These are phyloP conservation scores for Galerucella calmariensis DNA, from an alignment of 2,888 invertebrate genomes.

Conservation along the genomic window DNA sequence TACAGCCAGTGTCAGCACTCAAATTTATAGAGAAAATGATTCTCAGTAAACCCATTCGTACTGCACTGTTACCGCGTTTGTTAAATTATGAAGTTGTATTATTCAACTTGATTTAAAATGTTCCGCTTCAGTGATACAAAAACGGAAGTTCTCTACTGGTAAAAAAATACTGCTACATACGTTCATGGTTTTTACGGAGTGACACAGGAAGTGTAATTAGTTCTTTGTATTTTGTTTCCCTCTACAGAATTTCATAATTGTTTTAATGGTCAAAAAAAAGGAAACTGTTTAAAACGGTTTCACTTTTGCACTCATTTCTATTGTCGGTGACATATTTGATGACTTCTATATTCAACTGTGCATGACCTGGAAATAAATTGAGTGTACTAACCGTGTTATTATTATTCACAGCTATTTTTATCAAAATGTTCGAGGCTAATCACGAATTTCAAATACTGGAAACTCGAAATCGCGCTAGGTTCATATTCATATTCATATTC, in stretches of 20 bases:
- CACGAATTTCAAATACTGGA: too few relatives aligned
- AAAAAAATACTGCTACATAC: conserved; percentile 27
- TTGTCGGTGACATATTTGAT: conserved; percentile 18
- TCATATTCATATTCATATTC: too few relatives aligned
- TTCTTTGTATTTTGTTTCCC: conserved; percentile 32
- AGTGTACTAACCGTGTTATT: neutral
- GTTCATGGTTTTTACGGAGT: conserved; percentile 23
- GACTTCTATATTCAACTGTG: conserved; percentile 10
- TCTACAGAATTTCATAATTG: conserved; percentile 34
- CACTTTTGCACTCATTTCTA: conserved; percentile 31
- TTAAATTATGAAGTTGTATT: neutral
- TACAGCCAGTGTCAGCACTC: too few relatives aligned
- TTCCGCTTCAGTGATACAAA: conserved; percentile 37
- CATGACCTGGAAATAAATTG: conserved; percentile 1
- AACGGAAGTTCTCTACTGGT: conserved; percentile 42
- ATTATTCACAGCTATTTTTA: neutral
- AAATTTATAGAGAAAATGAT: too few relatives aligned
- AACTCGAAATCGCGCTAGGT: too few relatives aligned
- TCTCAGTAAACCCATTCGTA: neutral
- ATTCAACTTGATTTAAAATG: conserved; percentile 6
- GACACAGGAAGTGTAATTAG: conserved; percentile 41
- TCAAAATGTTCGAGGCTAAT: too few relatives aligned
- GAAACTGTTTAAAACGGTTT: conserved; percentile 25
- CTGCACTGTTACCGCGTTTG: neutral
- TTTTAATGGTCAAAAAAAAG: conserved; percentile 27